Evolutionary conservation across 2,797 vertebrate genomes (phyloP), one percentile per base, ranked within the genome.

Genomic region (Sciurus carolinensis): DNA sequence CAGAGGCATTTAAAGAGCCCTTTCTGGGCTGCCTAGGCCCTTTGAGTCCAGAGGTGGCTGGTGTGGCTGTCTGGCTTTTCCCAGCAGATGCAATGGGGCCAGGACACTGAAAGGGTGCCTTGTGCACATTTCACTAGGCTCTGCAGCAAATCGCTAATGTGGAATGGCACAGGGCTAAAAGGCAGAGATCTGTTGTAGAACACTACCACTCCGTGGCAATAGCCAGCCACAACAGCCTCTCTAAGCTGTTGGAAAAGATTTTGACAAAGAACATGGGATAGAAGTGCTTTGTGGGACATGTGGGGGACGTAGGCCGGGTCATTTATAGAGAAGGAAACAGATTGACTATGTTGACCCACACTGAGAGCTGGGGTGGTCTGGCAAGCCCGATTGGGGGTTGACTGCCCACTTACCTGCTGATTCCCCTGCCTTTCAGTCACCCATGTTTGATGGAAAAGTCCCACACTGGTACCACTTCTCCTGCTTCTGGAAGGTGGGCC

Each of bases 391-490:
- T 4, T 0, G 1, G 24, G 24, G 14, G 26, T 2, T 17, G 22
- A 30, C 24, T 17, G 36, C 33, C 11, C 13, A 1, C 28, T 91
- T 26, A 24, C 69, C 66, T 12, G 91, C 52, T 76, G 54, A 18
- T n/a, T 47, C 33, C 33, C 52, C 83, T 90, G 93, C 30, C 91
- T 97, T 69, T n/a, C 69, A 99, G 99, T 99, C 99, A 0, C 99
- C 99, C 86, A 99, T 99, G 99, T 99, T 99, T 76, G 99, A 99
- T 84, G 99, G 99, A 5, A 99, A 99, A 98, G 99, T 99, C 67
- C 99, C 99, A 0, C 99, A 99, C 97, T 99, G 99, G 99, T 99
- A 99, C 98, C 99, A 99, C 98, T 99, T 99, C 97, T 99, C 99
- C 80, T 99, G 99, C 97, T 99, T 99, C 98, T 99, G 99, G 99